Evolutionary conservation across 1,140 invertebrate genomes (phyloP), one percentile per base, ranked within the genome.

Genomic region (Drosophila funebris): DNA sequence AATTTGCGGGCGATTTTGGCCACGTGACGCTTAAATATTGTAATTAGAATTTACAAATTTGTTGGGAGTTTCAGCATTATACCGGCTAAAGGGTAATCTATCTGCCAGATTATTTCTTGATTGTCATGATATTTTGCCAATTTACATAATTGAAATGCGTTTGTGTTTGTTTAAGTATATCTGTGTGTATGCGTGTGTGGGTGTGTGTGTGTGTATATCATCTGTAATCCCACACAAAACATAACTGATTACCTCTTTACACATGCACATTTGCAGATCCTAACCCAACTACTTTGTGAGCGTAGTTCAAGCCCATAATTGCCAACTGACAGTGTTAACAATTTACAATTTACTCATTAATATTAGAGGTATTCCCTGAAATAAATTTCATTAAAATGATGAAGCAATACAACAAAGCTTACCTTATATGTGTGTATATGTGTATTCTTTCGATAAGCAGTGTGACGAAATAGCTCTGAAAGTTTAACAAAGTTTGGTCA

Each of bases 81-180:
- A 20, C 39, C 62, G 53, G 61, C 61, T 48, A 58, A 57, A 29
- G 24, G 60, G 22, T 71, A 64, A 64, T 54, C 60, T 39, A 64
- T 71, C 61, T 33, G 43, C 18, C 31, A 56, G 61, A 56, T 71
- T 71, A 71, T 71, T 64, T 54, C 61, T n/a, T 50, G 53, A 72
- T 72, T 72, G 69, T 52, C 27, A 24, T 72, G 31, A 58, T 72
- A 54, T 68, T 78, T 66, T 57, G 58, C 7, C 43, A 36, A 78
- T 83, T 85, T 84, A 66, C 76, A 85, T 84, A 85, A 84, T 85
- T 85, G 57, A 84, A 85, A 80, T 63, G 50, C 33, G 50, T 66
- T 73, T 73, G 58, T 61, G 72, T 53, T 72, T 36, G 48, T 76
- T 54, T 54, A 39, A 14, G 71, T 56, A 39, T 36, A 16, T 62